Conservation (phyloP, 2,797 vertebrate species). For the Morus bassanus region DNA sequence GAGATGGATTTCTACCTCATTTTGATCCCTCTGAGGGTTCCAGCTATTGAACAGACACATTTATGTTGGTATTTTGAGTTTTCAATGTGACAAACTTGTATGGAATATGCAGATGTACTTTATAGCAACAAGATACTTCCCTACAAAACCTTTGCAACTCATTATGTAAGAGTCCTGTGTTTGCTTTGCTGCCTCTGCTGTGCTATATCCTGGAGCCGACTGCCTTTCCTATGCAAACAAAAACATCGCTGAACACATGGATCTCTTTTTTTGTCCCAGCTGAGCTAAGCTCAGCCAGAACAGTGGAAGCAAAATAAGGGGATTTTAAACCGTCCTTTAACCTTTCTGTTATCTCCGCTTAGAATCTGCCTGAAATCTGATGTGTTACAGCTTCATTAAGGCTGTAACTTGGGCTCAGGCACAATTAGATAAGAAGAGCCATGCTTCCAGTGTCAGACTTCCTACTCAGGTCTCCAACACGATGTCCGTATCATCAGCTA, state of each 20-base stretch:
- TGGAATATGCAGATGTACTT: background rate
- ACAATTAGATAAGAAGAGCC: background rate
- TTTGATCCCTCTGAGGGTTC: background rate
- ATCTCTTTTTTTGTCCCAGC: background rate
- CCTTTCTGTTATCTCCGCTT: background rate
- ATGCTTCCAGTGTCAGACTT: background rate
- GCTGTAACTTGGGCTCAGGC: background rate
- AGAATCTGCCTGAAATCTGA: background rate
- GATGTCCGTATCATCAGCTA: background rate
- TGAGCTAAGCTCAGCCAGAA: background rate
- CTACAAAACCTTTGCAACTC: background rate
- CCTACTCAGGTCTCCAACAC: background rate
- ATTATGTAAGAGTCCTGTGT: background rate
- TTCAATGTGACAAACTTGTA: background rate
- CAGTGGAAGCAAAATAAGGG: background rate
- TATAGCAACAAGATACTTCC: background rate
- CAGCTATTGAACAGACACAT: background rate
- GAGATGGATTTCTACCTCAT: background rate
- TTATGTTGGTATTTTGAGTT: background rate
- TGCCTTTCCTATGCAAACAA: background rate
- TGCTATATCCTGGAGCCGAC: background rate
- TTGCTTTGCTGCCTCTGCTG: background rate
- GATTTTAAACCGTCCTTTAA: background rate
- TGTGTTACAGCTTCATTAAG: background rate
- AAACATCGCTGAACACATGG: background rate